Evolutionary conservation across 92 coral and sea anemone species (phyloP).

Genomic region (Anthopleura xanthogrammica): DNA sequence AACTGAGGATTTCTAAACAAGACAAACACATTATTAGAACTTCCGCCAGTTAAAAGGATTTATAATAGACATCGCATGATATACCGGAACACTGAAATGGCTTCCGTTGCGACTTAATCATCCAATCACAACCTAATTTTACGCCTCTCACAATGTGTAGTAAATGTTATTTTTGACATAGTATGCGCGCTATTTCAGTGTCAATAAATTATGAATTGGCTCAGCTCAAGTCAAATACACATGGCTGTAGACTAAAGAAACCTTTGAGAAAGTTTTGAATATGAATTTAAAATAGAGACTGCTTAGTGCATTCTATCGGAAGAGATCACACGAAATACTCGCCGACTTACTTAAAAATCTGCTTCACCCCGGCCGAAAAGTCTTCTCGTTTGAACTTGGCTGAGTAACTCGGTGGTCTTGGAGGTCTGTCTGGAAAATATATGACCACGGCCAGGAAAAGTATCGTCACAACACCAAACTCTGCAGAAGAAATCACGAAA

Average conservation of each 20-base stretch:
- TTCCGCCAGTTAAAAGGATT: neutral
- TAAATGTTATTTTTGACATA: too few species aligned
- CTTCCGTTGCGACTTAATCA: neutral
- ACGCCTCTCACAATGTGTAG: too few species aligned
- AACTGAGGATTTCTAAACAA: constrained; percentile 76
- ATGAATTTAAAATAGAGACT: neutral
- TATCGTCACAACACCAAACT: constrained; percentile 76
- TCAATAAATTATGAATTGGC: too few species aligned
- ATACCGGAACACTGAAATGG: neutral
- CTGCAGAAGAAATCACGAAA: constrained; percentile 26
- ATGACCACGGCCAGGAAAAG: constrained; percentile 75
- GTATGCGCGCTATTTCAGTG: too few species aligned
- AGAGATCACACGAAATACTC: neutral
- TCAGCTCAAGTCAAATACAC: too few species aligned
- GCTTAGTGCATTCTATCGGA: neutral
- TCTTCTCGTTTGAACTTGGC: constrained; percentile 80
- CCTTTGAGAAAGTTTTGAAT: too few species aligned
- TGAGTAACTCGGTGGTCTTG: constrained; percentile 87
- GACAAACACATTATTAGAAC: neutral
- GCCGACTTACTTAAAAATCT: constrained; percentile 56
- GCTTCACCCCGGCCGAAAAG: constrained; percentile 83
- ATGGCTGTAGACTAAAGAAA: too few species aligned
- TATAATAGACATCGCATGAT: neutral
- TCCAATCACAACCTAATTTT: neutral
- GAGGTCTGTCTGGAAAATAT: constrained; percentile 93